A percentile compares a stretch with the other conserved stretches of the same genome.
phyloP scores from a whole-genome alignment of 2,113 vertebrate genomes.

The Thunnus maccoyii region DNA sequence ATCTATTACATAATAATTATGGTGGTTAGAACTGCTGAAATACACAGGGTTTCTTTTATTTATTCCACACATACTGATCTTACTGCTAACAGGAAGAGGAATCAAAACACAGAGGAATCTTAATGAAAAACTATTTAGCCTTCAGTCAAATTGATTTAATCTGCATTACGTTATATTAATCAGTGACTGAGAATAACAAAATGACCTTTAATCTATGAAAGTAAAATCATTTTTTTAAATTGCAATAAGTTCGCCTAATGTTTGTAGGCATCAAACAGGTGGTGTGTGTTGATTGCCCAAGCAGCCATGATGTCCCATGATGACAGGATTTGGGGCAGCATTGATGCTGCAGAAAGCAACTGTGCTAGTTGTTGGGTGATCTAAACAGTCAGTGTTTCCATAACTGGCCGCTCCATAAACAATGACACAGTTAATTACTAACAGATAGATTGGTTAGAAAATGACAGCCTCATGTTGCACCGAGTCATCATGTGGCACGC shows the following conservation, averaged over 20 bases:
- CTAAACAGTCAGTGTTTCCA: conserved; percentile 42
- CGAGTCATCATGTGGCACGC: conserved; percentile 38
- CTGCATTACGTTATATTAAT: no score
- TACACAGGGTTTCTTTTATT: neutral
- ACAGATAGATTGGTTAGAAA: conserved; percentile 61
- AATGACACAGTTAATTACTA: conserved; percentile 62
- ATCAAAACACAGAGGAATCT: neutral
- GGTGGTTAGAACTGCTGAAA: neutral
- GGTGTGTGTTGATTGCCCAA: neutral
- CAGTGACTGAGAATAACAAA: no score
- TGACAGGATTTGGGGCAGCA: conserved; percentile 1
- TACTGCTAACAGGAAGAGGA: neutral
- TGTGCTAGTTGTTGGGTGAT: conserved; percentile 36
- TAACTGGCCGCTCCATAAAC: conserved; percentile 33
- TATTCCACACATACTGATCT: neutral
- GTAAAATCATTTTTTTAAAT: no score
- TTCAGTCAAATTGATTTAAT: neutral
- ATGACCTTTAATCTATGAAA: no score
- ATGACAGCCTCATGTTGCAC: conserved; percentile 61
- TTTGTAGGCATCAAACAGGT: neutral
- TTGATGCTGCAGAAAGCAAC: conserved; percentile 8
- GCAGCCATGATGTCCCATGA: neutral
- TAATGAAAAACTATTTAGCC: neutral
- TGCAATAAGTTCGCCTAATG: no score
- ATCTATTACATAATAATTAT: neutral